Percentiles rank a stretch among this genome's conserved stretches.
phyloP scores from a whole-genome alignment of 2,888 invertebrate genomes.

The Plagodis pulveraria region DNA sequence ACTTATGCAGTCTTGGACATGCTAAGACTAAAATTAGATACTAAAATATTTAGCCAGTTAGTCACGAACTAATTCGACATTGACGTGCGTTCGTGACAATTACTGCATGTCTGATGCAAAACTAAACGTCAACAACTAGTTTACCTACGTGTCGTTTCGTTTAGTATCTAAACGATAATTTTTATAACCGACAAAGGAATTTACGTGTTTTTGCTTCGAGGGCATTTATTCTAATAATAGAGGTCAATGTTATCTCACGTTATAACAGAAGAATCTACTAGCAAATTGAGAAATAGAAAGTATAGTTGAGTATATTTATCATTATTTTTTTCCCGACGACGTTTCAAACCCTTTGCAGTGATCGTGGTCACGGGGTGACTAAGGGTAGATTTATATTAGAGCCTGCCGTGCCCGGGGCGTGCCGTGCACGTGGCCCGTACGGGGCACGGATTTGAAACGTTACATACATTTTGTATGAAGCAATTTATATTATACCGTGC shows the following conservation, averaged over 20 bases:
- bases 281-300: too few species aligned
- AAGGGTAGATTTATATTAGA: too few species aligned
- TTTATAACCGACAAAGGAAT: slow-evolving; percentile 16
- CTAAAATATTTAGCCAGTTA: slow-evolving; percentile 27
- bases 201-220: slow-evolving; percentile 16
- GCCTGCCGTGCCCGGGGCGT: too few species aligned
- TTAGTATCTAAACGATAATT: slow-evolving; percentile 34
- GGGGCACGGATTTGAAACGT: too few species aligned
- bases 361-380: too few species aligned
- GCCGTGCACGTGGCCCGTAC: too few species aligned
- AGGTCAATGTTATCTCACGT: too few species aligned
- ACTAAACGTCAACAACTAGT: slow-evolving; percentile 8
- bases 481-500: too few species aligned
- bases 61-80: slow-evolving; percentile 39
- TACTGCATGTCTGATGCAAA: slow-evolving; percentile 38
- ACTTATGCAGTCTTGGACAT: slow-evolving; percentile 3
- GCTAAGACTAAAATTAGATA: slow-evolving; percentile 3
- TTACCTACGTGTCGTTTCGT: slow-evolving; percentile 44
- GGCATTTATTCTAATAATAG: slow-evolving; percentile 4
- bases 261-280: too few species aligned
- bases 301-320: slow-evolving; percentile 12
- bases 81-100: slow-evolving; percentile 44
- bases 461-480: too few species aligned
- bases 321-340: too few species aligned
- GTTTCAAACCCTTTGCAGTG: too few species aligned